A percentile compares a stretch with the other conserved stretches of the same genome.
Evolutionary conservation across 2,797 vertebrate species (phyloP).

Genomic region (Prionace glauca): DNA sequence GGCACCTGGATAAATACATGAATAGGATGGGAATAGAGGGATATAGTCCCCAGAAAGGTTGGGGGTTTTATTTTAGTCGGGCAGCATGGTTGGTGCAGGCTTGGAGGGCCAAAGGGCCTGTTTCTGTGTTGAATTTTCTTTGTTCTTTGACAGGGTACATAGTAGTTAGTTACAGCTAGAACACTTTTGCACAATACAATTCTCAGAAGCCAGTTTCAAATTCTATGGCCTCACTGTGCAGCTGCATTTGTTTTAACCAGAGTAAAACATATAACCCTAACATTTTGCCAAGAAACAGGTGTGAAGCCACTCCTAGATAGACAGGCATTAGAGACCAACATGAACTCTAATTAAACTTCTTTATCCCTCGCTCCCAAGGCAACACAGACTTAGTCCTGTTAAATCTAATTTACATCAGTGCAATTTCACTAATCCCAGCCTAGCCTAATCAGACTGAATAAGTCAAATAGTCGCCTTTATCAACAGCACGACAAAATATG

Average conservation of each 20-base stretch:
- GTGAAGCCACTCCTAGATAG: not conserved
- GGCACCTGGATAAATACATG: no score
- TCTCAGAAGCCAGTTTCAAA: not conserved
- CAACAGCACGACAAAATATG: not conserved
- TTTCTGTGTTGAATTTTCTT: no score
- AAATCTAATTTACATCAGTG: conserved; percentile 20
- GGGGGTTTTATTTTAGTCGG: no score
- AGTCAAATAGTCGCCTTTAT: conserved; percentile 10
- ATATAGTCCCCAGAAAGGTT: no score
- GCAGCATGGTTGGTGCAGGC: no score
- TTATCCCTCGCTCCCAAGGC: conserved; percentile 28
- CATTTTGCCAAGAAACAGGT: not conserved
- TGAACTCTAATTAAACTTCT: conserved; percentile 33
- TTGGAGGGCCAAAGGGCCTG: no score
- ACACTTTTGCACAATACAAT: not conserved
- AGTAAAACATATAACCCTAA: not conserved
- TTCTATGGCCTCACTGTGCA: no score
- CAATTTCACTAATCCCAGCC: conserved; percentile 10
- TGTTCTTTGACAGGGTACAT: not conserved
- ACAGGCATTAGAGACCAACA: not conserved
- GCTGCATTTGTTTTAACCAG: not conserved
- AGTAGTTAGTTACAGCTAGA: not conserved
- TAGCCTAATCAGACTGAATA: not conserved
- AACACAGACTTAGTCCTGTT: conserved; percentile 20
- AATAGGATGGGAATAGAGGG: no score